Percentiles rank a stretch among this genome's conserved stretches.
phyloP scores from a whole-genome alignment of 2,888 invertebrate species.

The Cheilosia scutellata region DNA sequence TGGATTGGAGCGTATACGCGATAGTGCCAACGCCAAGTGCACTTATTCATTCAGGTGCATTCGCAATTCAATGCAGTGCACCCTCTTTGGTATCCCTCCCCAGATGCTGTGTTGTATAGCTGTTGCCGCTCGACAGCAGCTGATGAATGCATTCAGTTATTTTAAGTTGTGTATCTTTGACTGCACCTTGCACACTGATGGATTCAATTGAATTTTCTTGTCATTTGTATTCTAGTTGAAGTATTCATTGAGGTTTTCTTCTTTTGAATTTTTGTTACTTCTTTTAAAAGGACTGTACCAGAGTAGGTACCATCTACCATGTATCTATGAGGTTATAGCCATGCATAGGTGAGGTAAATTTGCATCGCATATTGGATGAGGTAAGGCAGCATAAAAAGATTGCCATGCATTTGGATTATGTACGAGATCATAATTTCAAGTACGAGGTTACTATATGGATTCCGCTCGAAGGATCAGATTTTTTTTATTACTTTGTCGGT shows the following conservation, averaged over 20 bases:
- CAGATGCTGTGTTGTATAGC: not conserved
- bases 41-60: slow-evolving; percentile 68
- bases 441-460: slow-evolving; percentile 59
- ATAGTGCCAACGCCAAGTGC: slow-evolving; percentile 62
- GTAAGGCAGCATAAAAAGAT: slow-evolving; percentile 30
- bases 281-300: too few species aligned
- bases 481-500: slow-evolving; percentile 15
- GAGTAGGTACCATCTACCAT: not conserved
- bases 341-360: slow-evolving; percentile 12
- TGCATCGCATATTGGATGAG: slow-evolving; percentile 45
- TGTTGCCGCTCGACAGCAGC: slow-evolving; percentile 28
- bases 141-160: slow-evolving; percentile 71
- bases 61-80: slow-evolving; percentile 16
- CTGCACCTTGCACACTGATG: slow-evolving; percentile 60
- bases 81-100: not conserved
- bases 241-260: slow-evolving; percentile 60
- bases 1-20: slow-evolving; percentile 19
- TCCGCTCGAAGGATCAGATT: slow-evolving; percentile 51
- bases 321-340: not conserved
- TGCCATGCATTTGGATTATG: slow-evolving; percentile 33
- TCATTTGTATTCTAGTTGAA: slow-evolving; percentile 70
- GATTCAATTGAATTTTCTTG: slow-evolving; percentile 68
- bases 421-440: slow-evolving; percentile 68
- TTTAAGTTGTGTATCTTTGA: slow-evolving; percentile 56
- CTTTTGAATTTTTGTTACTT: not conserved